These are phyloP conservation scores for Amiota mariae DNA, from an alignment of 2,888 invertebrate species.

Conservation along the genomic window DNA sequence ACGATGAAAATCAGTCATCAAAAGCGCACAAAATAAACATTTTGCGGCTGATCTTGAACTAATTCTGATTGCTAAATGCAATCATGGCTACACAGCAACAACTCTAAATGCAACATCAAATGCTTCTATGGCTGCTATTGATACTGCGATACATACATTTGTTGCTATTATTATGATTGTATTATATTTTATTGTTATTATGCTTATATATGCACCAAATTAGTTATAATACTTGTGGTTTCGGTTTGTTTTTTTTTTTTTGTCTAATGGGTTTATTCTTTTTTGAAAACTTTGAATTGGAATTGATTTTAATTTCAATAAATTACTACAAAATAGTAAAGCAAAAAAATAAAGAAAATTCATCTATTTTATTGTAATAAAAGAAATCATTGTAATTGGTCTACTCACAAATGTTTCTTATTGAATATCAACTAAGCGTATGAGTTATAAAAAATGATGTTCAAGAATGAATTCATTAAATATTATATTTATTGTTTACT, in stretches of 20 bases:
- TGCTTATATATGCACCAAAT: constrained; percentile 13
- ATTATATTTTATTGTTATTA: constrained; percentile 4
- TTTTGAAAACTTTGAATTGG: constrained; percentile 30
- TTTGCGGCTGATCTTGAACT: constrained; percentile 62
- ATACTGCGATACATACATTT: neutral
- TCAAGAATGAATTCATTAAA: too few species aligned
- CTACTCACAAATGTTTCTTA: too few species aligned
- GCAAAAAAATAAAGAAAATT: too few species aligned
- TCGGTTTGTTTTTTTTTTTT: neutral
- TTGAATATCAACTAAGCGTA: constrained; percentile 32
- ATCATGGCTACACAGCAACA: neutral
- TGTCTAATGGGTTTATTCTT: neutral
- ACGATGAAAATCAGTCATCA: constrained; percentile 20
- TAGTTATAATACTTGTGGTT: constrained; percentile 23
- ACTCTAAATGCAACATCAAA: neutral
- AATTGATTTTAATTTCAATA: constrained; percentile 30
- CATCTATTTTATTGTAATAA: too few species aligned
- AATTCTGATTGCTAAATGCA: constrained; percentile 62
- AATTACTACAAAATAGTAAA: constrained; percentile 23
- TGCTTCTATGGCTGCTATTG: neutral
- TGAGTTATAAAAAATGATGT: constrained; percentile 43
- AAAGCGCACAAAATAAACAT: constrained; percentile 34
- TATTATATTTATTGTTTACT: too few species aligned
- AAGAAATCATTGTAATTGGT: too few species aligned
- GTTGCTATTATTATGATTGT: neutral